Percentiles rank a stretch among this genome's conserved stretches.
phyloP scores from a whole-genome alignment of 2,797 vertebrate species.

The Coreius guichenoti region DNA sequence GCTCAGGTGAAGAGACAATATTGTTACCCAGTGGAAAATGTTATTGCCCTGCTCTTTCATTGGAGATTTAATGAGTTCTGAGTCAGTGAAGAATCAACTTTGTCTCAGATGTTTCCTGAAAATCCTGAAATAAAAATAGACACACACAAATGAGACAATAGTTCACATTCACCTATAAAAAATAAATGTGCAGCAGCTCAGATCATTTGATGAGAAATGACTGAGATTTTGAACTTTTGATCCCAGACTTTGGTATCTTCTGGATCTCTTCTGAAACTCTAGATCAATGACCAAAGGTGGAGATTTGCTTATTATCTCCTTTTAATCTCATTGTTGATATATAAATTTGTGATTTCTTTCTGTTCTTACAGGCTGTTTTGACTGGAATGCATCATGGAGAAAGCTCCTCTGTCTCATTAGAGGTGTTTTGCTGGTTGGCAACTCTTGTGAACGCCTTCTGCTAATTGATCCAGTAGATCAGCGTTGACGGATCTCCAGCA shows the following conservation, averaged over 20 bases:
- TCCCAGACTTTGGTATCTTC: neutral
- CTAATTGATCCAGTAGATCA: constrained; percentile 66
- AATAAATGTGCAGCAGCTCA: neutral
- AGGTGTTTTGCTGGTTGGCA: neutral
- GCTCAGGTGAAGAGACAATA: constrained; percentile 4
- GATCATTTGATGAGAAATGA: neutral
- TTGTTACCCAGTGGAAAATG: neutral
- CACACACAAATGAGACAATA: neutral
- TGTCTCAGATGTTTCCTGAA: constrained; percentile 7
- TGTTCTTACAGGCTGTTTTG: neutral
- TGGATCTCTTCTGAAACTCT: neutral
- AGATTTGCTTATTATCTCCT: too few relatives aligned
- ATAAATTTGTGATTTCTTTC: neutral
- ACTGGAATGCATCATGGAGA: neutral
- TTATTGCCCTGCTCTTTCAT: constrained; percentile 4
- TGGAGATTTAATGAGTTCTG: neutral
- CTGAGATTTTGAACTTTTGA: neutral
- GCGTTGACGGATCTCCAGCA: constrained; percentile 57
- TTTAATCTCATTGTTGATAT: neutral
- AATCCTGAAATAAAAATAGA: constrained; percentile 1
- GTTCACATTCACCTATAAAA: neutral
- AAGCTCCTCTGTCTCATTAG: neutral
- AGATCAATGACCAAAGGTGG: neutral
- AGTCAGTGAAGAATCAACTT: neutral
- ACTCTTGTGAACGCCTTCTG: neutral